These are phyloP conservation scores for Pristionchus maxplancki DNA, from an alignment of 2,888 invertebrate genomes.

Conservation along the genomic window DNA sequence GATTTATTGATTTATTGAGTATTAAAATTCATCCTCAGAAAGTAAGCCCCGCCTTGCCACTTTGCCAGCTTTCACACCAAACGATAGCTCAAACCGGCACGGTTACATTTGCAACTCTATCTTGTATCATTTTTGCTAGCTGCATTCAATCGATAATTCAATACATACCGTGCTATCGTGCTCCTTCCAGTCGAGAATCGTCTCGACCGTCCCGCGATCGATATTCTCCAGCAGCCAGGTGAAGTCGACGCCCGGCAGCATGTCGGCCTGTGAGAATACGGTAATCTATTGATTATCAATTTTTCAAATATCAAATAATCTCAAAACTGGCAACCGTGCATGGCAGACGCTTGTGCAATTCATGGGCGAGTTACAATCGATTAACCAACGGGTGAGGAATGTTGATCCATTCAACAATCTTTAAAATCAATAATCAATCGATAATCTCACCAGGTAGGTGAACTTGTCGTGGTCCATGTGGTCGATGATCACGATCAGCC, in stretches of 20 bases:
- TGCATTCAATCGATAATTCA: neutral
- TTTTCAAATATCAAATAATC: too few species aligned
- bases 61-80: too few species aligned
- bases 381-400: too few species aligned
- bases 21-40: neutral
- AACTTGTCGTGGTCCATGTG: slow-evolving; percentile 41
- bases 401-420: neutral
- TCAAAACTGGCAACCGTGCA: too few species aligned
- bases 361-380: too few species aligned
- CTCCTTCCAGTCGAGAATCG: slow-evolving; percentile 1
- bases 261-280: slow-evolving; percentile 4
- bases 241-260: slow-evolving; percentile 5
- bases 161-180: neutral
- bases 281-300: too few species aligned
- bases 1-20: neutral
- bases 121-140: neutral
- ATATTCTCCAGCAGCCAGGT: slow-evolving; percentile 26
- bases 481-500: slow-evolving; percentile 15
- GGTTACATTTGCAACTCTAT: too few species aligned
- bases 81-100: too few species aligned
- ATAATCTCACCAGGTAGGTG: slow-evolving; percentile 25
- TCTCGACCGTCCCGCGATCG: neutral
- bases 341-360: too few species aligned
- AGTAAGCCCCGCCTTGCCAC: too few species aligned
- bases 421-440: neutral